Conservation (phyloP, 2,797 vertebrate genomes). For the Buceros bicornis region DNA sequence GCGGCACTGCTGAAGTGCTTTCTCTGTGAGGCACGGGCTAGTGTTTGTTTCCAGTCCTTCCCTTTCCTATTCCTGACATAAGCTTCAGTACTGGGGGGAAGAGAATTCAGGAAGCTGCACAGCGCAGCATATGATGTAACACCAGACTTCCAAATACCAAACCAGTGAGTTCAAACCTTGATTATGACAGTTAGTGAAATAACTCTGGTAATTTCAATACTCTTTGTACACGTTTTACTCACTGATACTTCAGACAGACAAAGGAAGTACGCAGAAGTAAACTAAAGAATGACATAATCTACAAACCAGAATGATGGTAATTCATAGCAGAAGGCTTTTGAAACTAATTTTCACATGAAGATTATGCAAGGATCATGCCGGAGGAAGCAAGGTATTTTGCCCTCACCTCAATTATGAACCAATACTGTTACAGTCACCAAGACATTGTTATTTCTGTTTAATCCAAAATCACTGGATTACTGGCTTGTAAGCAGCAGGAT, state of each 20-base stretch:
- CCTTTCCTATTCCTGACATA: not conserved
- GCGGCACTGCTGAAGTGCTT: not conserved
- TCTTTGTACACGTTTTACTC: not conserved
- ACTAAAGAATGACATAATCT: not conserved
- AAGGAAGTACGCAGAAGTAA: not conserved
- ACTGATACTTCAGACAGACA: not conserved
- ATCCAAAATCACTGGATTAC: not conserved
- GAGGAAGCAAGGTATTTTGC: not conserved
- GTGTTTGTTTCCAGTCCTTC: not conserved
- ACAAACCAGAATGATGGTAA: not conserved
- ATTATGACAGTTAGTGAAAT: not conserved
- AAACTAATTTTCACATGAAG: not conserved
- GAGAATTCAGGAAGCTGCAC: not conserved
- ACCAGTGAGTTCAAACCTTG: not conserved
- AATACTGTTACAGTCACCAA: not conserved
- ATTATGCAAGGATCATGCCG: not conserved
- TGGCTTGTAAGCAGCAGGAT: not conserved
- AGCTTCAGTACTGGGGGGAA: not conserved
- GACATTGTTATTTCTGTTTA: not conserved
- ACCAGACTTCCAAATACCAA: not conserved
- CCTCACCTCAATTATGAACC: not conserved
- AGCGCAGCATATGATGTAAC: not conserved
- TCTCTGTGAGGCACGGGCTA: not conserved
- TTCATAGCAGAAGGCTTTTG: not conserved
- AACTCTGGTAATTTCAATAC: not conserved